Percentiles rank a stretch among this genome's conserved stretches.
Conservation (phyloP, 2,888 invertebrate species). For the Tipula unca region DNA sequence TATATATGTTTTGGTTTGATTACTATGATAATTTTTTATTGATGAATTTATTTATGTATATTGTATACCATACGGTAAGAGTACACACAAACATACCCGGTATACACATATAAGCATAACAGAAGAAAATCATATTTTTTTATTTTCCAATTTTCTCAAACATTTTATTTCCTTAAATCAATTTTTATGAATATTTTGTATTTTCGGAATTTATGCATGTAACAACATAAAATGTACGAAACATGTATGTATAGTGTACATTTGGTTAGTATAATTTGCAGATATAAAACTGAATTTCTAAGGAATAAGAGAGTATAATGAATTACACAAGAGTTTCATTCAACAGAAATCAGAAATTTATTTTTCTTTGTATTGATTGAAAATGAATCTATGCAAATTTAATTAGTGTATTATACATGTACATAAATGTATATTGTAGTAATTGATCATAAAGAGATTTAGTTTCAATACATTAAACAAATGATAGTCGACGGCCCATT, state of each 20-base stretch:
- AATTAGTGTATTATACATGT: neutral
- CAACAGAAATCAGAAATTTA: neutral
- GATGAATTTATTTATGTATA: neutral
- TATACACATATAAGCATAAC: neutral
- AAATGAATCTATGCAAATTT: neutral
- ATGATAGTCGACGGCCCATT: no score
- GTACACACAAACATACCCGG: neutral
- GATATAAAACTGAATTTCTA: no score
- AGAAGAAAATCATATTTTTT: neutral
- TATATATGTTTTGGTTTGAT: neutral
- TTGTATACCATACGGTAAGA: neutral
- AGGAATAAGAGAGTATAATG: no score
- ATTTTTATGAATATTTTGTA: neutral
- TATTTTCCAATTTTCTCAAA: neutral
- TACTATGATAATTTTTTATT: neutral
- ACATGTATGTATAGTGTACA: no score
- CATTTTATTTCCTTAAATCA: neutral
- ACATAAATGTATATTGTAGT: neutral
- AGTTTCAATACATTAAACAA: no score
- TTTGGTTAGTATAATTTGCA: no score
- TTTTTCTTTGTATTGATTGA: neutral
- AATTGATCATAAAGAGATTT: neutral
- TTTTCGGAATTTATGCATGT: neutral
- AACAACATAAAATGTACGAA: neutral
- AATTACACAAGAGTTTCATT: neutral